A percentile compares a stretch with the other conserved stretches of the same genome.
Conservation (phyloP, 1,140 invertebrate species). For the Drosophila sucinea region DNA sequence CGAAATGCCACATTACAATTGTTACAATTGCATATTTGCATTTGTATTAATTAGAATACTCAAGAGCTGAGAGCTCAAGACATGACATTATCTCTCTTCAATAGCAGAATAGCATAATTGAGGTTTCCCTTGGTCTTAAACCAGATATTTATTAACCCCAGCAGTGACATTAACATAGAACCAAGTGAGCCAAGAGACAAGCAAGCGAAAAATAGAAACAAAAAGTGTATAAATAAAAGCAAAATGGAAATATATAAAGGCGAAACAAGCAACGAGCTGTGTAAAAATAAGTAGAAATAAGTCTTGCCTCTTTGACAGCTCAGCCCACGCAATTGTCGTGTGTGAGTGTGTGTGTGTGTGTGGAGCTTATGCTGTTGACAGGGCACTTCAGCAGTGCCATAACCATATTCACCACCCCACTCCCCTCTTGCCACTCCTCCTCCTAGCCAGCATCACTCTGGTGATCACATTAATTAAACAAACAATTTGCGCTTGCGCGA, state of each 20-base stretch:
- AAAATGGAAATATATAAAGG: conserved; percentile 21
- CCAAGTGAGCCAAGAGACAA: conserved; percentile 45
- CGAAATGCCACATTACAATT: background rate
- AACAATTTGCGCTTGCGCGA: conserved; percentile 48
- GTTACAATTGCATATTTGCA: conserved; percentile 7
- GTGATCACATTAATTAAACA: conserved; percentile 56
- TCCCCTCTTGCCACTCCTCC: background rate
- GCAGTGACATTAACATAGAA: conserved; percentile 66
- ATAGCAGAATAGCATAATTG: conserved; percentile 44
- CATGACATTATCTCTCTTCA: background rate
- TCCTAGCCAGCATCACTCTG: conserved; percentile 42
- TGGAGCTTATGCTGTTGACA: conserved; percentile 63
- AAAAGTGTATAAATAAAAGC: conserved; percentile 25
- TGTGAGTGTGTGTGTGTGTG: conserved; percentile 26
- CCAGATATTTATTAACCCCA: conserved; percentile 59
- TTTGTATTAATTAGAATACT: conserved; percentile 12
- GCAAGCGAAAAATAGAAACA: conserved; percentile 26
- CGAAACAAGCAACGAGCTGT: conserved; percentile 54
- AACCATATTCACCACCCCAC: conserved; percentile 21
- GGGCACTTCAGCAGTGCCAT: conserved; percentile 55
- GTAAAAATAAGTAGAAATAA: conserved; percentile 81
- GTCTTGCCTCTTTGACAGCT: conserved; percentile 79
- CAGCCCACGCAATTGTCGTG: conserved; percentile 63
- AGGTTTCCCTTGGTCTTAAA: conserved; percentile 17
- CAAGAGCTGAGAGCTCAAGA: background rate